Conservation (phyloP, 2,888 invertebrate species). For the Eupithecia inturbata region DNA sequence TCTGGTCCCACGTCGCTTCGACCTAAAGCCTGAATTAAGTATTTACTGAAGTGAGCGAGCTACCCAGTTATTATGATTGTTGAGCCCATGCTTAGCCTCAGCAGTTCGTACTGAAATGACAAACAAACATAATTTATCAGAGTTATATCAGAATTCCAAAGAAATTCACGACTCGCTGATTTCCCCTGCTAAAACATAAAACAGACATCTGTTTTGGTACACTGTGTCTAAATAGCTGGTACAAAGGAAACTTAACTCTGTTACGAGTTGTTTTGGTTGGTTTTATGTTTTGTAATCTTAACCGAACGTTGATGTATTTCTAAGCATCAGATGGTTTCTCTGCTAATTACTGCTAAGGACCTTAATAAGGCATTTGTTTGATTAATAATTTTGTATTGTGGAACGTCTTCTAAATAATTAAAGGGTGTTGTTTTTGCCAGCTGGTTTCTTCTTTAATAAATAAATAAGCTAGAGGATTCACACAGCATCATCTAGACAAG, state of each 20-base stretch:
- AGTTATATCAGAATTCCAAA: slow-evolving; percentile 27
- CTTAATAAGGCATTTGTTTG: slow-evolving; percentile 41
- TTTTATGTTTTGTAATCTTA: slow-evolving; percentile 30
- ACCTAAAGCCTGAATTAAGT: background rate
- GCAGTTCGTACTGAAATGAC: slow-evolving; percentile 9
- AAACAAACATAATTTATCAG: slow-evolving; percentile 24
- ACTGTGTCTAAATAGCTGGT: slow-evolving; percentile 38
- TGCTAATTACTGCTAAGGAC: slow-evolving; percentile 54
- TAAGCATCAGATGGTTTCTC: slow-evolving; percentile 50
- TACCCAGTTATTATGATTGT: background rate
- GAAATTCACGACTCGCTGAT: slow-evolving; percentile 36
- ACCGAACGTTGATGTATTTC: slow-evolving; percentile 52
- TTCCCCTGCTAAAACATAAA: slow-evolving; percentile 30
- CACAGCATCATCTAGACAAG: too few species aligned
- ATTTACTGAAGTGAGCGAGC: background rate
- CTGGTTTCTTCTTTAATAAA: background rate
- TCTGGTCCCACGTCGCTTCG: too few species aligned
- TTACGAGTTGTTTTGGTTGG: slow-evolving; percentile 1
- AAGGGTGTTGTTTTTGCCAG: background rate
- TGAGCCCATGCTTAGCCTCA: too few species aligned
- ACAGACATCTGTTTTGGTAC: slow-evolving; percentile 32
- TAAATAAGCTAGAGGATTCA: background rate
- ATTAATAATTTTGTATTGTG: slow-evolving; percentile 1
- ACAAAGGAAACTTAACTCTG: slow-evolving; percentile 25
- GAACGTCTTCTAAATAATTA: background rate